Percentiles rank a stretch among this genome's conserved stretches.
phyloP scores from a whole-genome alignment of 2,113 vertebrate species.

The Apteryx owenii region DNA sequence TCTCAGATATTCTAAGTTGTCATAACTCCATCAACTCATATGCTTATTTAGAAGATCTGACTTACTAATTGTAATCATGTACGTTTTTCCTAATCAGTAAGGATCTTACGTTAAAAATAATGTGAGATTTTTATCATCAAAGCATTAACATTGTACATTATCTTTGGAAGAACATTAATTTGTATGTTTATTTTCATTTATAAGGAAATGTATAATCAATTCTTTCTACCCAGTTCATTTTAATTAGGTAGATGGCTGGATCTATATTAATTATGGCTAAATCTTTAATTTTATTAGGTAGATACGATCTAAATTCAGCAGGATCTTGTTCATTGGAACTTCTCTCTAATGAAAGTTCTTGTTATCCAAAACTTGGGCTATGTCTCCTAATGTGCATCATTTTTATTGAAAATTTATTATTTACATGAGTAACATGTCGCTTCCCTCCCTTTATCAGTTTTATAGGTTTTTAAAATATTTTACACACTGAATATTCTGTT shows the following conservation, averaged over 20 bases:
- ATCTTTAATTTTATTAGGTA: constrained; percentile 45
- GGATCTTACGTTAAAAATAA: constrained; percentile 23
- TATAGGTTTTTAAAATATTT: neutral
- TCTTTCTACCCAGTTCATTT: constrained; percentile 37
- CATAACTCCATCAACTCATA: neutral
- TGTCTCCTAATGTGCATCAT: neutral
- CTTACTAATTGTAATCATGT: constrained; percentile 5
- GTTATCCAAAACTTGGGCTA: neutral
- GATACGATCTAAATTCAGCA: constrained; percentile 43
- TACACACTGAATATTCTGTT: neutral
- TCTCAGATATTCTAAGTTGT: neutral
- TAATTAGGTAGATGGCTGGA: constrained; percentile 45
- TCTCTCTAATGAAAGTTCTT: constrained; percentile 1
- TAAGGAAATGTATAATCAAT: constrained; percentile 50
- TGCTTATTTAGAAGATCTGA: constrained; percentile 23
- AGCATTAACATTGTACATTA: constrained; percentile 20
- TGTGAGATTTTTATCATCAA: constrained; percentile 51
- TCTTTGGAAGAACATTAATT: constrained; percentile 38
- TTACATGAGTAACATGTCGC: neutral
- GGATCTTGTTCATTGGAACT: constrained; percentile 1
- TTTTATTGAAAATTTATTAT: neutral
- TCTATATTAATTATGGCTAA: constrained; percentile 56
- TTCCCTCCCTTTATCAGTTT: neutral
- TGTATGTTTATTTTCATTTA: constrained; percentile 48
- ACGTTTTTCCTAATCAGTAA: neutral